Evolutionary conservation across 2,797 vertebrate genomes (phyloP), one percentile per base, ranked within the genome.

Genomic region (Cephalopachus bancanus): DNA sequence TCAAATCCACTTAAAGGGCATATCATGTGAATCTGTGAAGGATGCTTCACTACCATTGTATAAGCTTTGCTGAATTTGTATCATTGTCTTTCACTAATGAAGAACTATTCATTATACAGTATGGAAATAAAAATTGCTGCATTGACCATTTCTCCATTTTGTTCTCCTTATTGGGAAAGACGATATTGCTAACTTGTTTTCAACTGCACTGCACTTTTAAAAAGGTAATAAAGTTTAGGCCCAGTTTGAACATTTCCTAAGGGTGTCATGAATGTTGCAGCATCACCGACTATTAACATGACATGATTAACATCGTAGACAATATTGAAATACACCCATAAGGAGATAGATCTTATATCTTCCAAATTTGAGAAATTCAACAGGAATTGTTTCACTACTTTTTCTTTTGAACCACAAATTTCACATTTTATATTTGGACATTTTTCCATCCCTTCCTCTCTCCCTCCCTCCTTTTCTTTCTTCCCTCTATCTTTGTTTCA

Each of bases 101-200:
- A 95, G 84, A 97, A 62, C 78, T 53, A 97, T 97, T 98, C 96
- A 95, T 96, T 95, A 96, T 95, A 97, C 97, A 97, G 86, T 98
- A 98, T 98, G 98, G 97, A 98, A 95, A 97, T 97, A 99, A 99
- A 99, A 99, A 98, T 96, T 95, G 97, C 98, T 96, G 98, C 97
- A 97, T 55, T 95, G 26, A 96, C 94, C 37, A 15, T 69, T 33
- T 53, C 19, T 59, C 69, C 44, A 20, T 81, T 72, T 10, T 67
- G 89, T 83, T 51, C 65, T 95, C 10, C 83, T 96, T 69, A 53
- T 19, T 78, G 67, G 22, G 64, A 76, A 93, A 55, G 26, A 44
- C 2, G 5, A 8, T n/a, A 11, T 90, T 93, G 92, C 55, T 15
- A 59, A 64, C 84, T 64, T 19, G 15, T 49, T 89, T 76, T 64